A percentile compares a stretch with the other conserved stretches of the same genome.
Evolutionary conservation across 2,888 invertebrate genomes (phyloP).

Genomic region (Cheilosia impressa): DNA sequence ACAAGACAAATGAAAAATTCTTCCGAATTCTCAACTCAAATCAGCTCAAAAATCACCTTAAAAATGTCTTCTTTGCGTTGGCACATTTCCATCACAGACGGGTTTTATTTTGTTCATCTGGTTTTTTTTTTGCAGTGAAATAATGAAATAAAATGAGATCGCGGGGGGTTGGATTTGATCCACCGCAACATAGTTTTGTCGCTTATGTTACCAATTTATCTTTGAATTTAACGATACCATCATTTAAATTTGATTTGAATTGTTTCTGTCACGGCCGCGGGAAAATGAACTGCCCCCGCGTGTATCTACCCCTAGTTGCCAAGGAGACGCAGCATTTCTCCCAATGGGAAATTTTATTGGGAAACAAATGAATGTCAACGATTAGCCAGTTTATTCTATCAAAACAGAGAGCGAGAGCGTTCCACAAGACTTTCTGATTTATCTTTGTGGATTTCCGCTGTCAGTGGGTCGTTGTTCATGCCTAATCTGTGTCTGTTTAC

Average conservation of each 20-base stretch:
- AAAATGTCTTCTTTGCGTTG: conserved; percentile 38
- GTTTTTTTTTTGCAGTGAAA: conserved; percentile 6
- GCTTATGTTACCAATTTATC: conserved; percentile 59
- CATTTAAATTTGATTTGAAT: conserved; percentile 8
- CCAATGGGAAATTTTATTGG: background rate
- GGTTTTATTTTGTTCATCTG: background rate
- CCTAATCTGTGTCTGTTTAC: conserved; percentile 29
- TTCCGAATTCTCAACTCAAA: conserved; percentile 41
- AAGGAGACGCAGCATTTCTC: conserved; percentile 3
- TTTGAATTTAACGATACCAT: conserved; percentile 60
- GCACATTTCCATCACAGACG: conserved; percentile 62
- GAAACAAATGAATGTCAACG: conserved; percentile 26
- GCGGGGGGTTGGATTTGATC: background rate
- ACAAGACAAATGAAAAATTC: conserved; percentile 51
- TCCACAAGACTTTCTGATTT: conserved; percentile 21
- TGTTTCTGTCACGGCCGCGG: conserved; percentile 32
- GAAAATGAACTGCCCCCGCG: conserved; percentile 38
- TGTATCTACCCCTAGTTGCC: conserved; percentile 10
- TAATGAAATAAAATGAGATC: conserved; percentile 43
- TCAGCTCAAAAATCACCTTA: conserved; percentile 53
- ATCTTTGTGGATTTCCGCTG: conserved; percentile 26
- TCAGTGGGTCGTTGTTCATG: conserved; percentile 10
- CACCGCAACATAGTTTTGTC: conserved; percentile 3
- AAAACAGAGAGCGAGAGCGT: background rate
- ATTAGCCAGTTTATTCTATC: background rate